Evolutionary conservation across 2,113 vertebrate species (phyloP), one percentile per base, ranked within the genome.

Genomic region (Notothenia rossii): DNA sequence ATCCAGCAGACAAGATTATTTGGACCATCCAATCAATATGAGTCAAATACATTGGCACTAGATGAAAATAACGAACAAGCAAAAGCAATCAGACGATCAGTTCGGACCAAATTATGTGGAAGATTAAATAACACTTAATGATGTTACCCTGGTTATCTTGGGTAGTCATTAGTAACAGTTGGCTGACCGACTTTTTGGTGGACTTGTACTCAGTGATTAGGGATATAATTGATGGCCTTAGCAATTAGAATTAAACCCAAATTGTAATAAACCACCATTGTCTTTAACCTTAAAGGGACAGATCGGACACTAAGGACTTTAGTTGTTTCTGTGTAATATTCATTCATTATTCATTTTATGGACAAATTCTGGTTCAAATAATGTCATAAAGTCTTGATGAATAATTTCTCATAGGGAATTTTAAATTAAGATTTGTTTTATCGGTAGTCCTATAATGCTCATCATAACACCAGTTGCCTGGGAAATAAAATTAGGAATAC

Each of bases 381-480:
- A 14, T 25, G 11, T 65, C 46, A 36, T 1, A 65, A 14, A 67
- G 8, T 55, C 49, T 46, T 10, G 3, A 20, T 14, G 7, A 75
- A 4, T 55, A 36, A 33, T 17, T 1, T n/a, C 22, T 36, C 22
- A 36, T 7, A 40, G 40, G 25, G 18, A 7, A 43, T 29, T 5
- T 60, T 59, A 5, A 50, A 76, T 50, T 68, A 15, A 59, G 46
- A 50, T 68, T 51, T 60, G 7, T 43, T 40, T 10, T 60, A 29
- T 3, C 29, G 29, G 29, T 29, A 68, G 10, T 54, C 15, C 22
- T 20, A 20, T 3, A 46, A 10, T 22, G 22, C 4, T 78, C 3
- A 33, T 4, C 11, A 33, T 20, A 5, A 45, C 45, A 59, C 11
- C 33, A 10, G 10, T 9, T 49, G 4, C 29, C 14, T 48, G 17